phyloP scores from a whole-genome alignment of 1,140 invertebrate species.

The Caenorhabditis latens region DNA sequence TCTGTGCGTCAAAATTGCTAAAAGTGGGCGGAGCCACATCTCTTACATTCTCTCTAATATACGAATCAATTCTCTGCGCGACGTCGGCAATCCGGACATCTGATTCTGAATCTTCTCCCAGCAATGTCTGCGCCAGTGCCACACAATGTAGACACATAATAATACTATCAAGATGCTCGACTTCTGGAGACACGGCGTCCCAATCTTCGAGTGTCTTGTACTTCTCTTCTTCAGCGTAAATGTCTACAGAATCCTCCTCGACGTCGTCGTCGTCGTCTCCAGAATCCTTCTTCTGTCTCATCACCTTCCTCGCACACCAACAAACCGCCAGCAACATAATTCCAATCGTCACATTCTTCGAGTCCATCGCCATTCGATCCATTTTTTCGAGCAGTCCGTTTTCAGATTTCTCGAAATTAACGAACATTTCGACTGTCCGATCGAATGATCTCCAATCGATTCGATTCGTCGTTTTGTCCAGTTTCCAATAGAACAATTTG shows the following conservation, averaged over 20 bases:
- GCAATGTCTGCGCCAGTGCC: background rate
- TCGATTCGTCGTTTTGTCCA: background rate
- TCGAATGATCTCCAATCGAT: conserved; percentile 33
- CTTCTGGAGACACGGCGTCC: conserved; percentile 15
- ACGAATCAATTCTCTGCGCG: conserved; percentile 23
- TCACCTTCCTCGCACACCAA: conserved; percentile 9
- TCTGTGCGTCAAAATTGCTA: too few relatives aligned
- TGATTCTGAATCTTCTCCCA: background rate
- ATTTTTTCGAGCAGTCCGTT: background rate
- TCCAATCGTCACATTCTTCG: conserved; percentile 20
- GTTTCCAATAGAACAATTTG: conserved; percentile 11
- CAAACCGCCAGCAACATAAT: conserved; percentile 4
- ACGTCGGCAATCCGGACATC: background rate
- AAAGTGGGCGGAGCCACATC: too few relatives aligned
- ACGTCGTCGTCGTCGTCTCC: background rate
- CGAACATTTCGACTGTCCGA: background rate
- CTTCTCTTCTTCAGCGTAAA: background rate
- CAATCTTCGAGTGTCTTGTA: conserved; percentile 19
- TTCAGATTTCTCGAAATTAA: conserved; percentile 21
- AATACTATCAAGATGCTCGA: conserved; percentile 30
- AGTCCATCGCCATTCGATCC: conserved; percentile 24
- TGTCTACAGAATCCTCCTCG: background rate
- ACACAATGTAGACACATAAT: conserved; percentile 46
- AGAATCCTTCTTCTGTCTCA: background rate
- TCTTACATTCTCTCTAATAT: conserved; percentile 36